Base-by-base conservation (phyloP, 2,888 invertebrate genomes). In the Ormyrus rosae region DNA sequence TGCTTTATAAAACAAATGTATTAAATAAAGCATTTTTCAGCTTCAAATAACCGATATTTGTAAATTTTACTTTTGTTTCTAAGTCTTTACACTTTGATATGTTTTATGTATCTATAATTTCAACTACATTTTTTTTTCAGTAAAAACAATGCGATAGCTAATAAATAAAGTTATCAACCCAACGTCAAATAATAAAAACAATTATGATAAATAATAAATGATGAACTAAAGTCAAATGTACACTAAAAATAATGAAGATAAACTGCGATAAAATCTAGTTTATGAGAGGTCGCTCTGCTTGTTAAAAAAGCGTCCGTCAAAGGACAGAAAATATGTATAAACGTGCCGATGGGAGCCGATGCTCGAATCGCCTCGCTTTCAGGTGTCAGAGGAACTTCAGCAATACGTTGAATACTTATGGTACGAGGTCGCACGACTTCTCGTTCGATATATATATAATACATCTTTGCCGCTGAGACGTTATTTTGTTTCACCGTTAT, bases 371-470 rank as follows among this genome's bases (percentile, higher is more conserved):
- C 51, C 79, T 79, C 72, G 71, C 74, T 78, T 78, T 74, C 53
- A 63, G 71, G 53, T 80, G 55, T 69, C 65, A 72, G 81, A 82
- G 82, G 82, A 82, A 82, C 82, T 82, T 82, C 82, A 81, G 81
- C 82, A 79, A 80, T 74, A 81, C 70, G 58, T 78, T 81, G 76
- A 82, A 82, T 82, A 81, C 78, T 82, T 78, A 79, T 78, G 69
- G 46, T 82, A 76, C 73, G 72, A 80, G 64, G 71, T 80, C 74
- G 78, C 78, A 78, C 80, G 78, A 80, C 82, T 75, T 65, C 78
- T 78, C 78, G 80, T 80, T 80, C 82, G 60, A 74, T 80, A 80
- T 76, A 80, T 78, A 71, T 82, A 82, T 80, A 78, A 73, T 77
- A 77, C 79, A 77, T 73, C 69, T 77, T 71, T 80, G 76, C 77